These are phyloP conservation scores for Habrosyne pyritoides DNA, from an alignment of 2,888 invertebrate genomes.

Conservation along the genomic window DNA sequence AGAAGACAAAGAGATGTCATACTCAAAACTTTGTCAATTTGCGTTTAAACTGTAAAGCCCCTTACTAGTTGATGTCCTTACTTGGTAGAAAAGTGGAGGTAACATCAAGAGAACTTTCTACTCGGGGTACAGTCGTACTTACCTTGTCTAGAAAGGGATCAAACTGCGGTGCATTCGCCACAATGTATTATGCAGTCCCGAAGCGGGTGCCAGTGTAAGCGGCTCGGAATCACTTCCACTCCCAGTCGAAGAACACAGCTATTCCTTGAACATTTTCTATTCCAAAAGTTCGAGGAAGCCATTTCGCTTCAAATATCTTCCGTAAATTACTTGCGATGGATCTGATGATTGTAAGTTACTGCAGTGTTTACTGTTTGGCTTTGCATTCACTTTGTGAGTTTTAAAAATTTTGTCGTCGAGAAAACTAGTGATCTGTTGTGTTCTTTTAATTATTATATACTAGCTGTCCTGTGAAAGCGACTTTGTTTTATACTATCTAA, in stretches of 20 bases:
- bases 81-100: constrained; percentile 72
- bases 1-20: constrained; percentile 74
- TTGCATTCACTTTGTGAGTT: constrained; percentile 22
- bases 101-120: constrained; percentile 76
- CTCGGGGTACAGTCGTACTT: constrained; percentile 71
- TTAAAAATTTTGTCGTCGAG: constrained; percentile 17
- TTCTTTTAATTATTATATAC: constrained; percentile 4
- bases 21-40: constrained; percentile 78
- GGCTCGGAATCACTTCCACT: constrained; percentile 72
- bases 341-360: constrained; percentile 58
- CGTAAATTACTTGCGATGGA: constrained; percentile 61
- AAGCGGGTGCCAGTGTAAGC: constrained; percentile 70
- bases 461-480: too few species aligned
- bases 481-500: constrained; percentile 11
- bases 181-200: constrained; percentile 81
- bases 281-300: constrained; percentile 64
- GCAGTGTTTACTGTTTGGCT: constrained; percentile 40
- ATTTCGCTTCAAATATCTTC: constrained; percentile 62
- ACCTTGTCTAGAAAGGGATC: constrained; percentile 81
- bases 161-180: constrained; percentile 80
- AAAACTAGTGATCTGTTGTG: constrained; percentile 8
- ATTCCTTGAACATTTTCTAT: constrained; percentile 68
- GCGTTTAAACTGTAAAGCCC: constrained; percentile 70
- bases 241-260: constrained; percentile 60
- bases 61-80: constrained; percentile 71